Percentiles rank a stretch among this genome's conserved stretches.
Conservation (phyloP, 2,888 invertebrate species). For the Blera fallax region DNA sequence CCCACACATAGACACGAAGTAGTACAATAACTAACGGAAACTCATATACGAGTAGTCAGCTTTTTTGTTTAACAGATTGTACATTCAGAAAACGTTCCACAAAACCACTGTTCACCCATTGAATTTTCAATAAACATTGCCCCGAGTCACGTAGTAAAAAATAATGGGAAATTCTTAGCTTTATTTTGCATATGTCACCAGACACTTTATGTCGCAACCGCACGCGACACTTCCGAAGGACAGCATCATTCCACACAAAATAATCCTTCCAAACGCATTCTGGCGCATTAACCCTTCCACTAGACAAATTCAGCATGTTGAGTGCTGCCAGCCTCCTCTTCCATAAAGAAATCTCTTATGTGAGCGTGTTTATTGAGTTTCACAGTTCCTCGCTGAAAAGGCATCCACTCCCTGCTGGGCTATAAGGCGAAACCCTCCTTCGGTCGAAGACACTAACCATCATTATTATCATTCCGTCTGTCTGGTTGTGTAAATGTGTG, state of each 20-base stretch:
- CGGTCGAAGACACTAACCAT: not conserved
- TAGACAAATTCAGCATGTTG: not conserved
- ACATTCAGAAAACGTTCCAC: no score
- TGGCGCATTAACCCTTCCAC: not conserved
- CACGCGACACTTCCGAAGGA: not conserved
- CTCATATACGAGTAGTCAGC: no score
- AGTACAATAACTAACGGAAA: no score
- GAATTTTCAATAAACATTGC: not conserved
- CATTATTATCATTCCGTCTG: not conserved
- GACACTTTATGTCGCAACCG: not conserved
- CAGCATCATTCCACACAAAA: not conserved
- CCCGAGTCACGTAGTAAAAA: not conserved
- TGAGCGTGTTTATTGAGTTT: not conserved
- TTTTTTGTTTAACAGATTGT: not conserved
- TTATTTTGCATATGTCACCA: not conserved
- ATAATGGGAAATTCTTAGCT: not conserved
- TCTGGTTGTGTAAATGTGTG: not conserved
- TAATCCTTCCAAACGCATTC: not conserved
- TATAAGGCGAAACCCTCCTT: not conserved
- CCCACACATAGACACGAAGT: no score
- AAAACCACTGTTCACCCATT: not conserved
- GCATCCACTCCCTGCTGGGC: not conserved
- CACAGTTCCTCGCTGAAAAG: not conserved
- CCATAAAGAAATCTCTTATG: not conserved
- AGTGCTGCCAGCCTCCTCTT: no score